These are phyloP conservation scores for Coluber constrictor DNA, from an alignment of 2,797 vertebrate species.

Conservation along the genomic window DNA sequence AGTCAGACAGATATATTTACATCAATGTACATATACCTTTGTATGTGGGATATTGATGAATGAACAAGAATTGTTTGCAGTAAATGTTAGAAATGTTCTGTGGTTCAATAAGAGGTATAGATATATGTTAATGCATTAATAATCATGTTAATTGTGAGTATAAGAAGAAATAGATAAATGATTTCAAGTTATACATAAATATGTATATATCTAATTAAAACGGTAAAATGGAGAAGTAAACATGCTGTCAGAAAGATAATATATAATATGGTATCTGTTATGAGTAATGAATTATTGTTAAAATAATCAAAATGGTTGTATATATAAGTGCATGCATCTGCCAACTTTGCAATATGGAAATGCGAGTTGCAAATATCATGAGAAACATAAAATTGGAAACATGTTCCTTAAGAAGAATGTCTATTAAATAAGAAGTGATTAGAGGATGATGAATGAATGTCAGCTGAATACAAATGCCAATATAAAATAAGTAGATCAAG, in stretches of 20 bases:
- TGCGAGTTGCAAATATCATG: not conserved
- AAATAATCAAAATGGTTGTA: not conserved
- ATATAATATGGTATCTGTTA: not conserved
- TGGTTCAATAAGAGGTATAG: not conserved
- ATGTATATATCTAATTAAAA: not conserved
- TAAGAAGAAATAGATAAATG: not conserved
- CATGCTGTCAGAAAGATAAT: not conserved
- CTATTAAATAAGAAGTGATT: not conserved
- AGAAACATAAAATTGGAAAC: not conserved
- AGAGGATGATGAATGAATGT: not conserved
- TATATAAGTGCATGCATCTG: not conserved
- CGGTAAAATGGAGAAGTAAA: not conserved
- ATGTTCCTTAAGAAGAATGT: not conserved
- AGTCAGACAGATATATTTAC: not conserved
- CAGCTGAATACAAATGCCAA: not conserved
- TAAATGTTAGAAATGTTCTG: not conserved
- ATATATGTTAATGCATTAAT: not conserved
- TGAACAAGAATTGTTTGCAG: not conserved
- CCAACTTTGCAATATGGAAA: not conserved
- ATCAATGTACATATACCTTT: not conserved
- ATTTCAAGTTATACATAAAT: not conserved
- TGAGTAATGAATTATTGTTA: not conserved
- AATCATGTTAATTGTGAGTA: not conserved
- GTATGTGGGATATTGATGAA: not conserved
- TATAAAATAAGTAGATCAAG: not conserved